A percentile compares a stretch with the other conserved stretches of the same genome.
These are phyloP conservation scores for Apamea crenata DNA, from an alignment of 2,888 invertebrate species.

Conservation along the genomic window DNA sequence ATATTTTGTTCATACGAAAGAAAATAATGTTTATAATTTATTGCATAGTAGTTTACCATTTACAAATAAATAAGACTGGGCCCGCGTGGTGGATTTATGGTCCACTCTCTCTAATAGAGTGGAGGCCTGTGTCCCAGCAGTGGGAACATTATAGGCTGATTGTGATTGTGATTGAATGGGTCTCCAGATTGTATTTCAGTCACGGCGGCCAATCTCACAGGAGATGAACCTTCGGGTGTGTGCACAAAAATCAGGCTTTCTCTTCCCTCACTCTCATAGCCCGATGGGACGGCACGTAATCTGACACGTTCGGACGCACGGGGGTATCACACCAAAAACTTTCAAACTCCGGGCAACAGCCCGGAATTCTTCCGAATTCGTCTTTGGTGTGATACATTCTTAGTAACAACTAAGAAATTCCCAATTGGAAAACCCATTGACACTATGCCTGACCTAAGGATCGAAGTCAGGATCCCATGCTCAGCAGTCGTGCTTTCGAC, in stretches of 20 bases:
- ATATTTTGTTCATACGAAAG: conserved; percentile 1
- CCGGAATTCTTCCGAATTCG: too few relatives aligned
- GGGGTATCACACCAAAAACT: too few relatives aligned
- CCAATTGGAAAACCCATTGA: neutral
- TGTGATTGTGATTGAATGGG: neutral
- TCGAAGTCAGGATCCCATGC: neutral
- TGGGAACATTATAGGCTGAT: neutral
- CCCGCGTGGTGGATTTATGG: neutral
- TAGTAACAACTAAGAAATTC: neutral
- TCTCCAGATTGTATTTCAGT: neutral
- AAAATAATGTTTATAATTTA: conserved; percentile 21
- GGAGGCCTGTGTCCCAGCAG: neutral
- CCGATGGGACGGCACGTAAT: neutral
- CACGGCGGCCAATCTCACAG: neutral
- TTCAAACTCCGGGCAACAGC: too few relatives aligned
- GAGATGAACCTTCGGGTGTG: neutral
- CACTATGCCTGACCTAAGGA: neutral
- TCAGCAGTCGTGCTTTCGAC: neutral
- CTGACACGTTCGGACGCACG: too few relatives aligned
- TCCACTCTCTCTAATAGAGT: too few relatives aligned
- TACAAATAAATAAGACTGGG: neutral
- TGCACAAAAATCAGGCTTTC: neutral
- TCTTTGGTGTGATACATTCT: too few relatives aligned
- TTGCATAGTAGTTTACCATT: neutral
- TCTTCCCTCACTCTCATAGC: neutral